Conservation (phyloP, 2,797 vertebrate genomes). For the Hydrolagus colliei region DNA sequence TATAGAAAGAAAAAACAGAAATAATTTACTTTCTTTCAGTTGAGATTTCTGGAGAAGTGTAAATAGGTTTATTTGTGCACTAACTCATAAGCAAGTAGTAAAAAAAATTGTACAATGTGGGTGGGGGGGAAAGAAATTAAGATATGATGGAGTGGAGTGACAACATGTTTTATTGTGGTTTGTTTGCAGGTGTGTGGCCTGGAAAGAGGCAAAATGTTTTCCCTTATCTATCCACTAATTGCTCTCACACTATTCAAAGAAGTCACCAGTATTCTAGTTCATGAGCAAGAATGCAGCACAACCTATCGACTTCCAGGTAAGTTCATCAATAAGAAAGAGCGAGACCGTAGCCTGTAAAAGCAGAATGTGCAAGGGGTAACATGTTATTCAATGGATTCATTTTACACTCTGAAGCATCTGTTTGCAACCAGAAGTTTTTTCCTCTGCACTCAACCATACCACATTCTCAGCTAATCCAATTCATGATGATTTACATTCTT, state of each 20-base stretch:
- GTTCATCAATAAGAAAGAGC: not conserved
- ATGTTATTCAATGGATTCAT: too few species aligned
- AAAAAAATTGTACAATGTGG: not conserved
- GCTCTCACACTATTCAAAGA: conserved; percentile 46
- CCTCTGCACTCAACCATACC: not conserved
- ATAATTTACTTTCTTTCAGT: too few species aligned
- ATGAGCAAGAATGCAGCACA: conserved; percentile 39
- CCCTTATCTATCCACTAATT: conserved; percentile 46
- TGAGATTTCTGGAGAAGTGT: too few species aligned
- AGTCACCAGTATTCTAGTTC: conserved; percentile 35
- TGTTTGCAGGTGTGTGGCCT: not conserved
- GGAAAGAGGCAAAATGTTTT: conserved; percentile 43
- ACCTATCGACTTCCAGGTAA: conserved; percentile 54
- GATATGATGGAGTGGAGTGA: not conserved
- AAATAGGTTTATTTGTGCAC: too few species aligned
- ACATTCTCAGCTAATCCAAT: not conserved
- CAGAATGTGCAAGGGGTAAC: not conserved
- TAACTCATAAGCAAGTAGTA: not conserved
- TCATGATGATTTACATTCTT: not conserved
- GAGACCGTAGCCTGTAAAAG: not conserved
- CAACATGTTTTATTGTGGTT: not conserved
- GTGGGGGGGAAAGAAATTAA: not conserved
- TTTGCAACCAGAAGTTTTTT: not conserved
- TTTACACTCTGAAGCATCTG: not conserved
- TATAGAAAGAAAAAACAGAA: too few species aligned